A percentile compares a stretch with the other conserved stretches of the same genome.
Evolutionary conservation across 64 coral and sea anemone species (phyloP).

Genomic region (Montipora sp.): DNA sequence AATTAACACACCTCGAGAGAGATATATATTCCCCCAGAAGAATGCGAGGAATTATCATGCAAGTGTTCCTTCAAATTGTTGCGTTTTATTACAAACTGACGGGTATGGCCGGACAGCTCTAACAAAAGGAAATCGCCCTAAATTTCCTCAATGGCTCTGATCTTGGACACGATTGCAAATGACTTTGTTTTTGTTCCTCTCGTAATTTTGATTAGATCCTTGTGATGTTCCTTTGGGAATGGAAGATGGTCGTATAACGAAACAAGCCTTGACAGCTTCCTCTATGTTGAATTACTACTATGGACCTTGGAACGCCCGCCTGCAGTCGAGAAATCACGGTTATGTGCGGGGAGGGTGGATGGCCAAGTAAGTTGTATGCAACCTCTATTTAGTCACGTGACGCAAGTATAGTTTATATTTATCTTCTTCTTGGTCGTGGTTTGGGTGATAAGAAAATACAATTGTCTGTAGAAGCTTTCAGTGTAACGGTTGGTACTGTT

Average conservation of each 20-base stretch:
- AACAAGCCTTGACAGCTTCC: constrained; percentile 60
- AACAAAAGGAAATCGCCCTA: too few relatives aligned
- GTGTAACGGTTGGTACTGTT: too few relatives aligned
- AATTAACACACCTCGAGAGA: too few relatives aligned
- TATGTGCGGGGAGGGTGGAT: constrained; percentile 47
- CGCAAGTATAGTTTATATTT: neutral
- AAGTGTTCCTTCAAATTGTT: too few relatives aligned
- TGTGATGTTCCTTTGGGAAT: constrained; percentile 63
- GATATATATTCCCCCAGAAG: too few relatives aligned
- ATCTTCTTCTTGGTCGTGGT: neutral
- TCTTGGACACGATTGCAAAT: neutral
- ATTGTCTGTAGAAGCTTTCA: too few relatives aligned
- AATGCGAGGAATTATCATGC: too few relatives aligned
- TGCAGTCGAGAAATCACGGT: constrained; percentile 53
- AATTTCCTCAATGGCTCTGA: too few relatives aligned
- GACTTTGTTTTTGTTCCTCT: neutral
- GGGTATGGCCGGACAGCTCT: too few relatives aligned
- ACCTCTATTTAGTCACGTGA: neutral
- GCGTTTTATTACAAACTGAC: too few relatives aligned
- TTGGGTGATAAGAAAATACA: too few relatives aligned
- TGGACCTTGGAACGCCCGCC: constrained; percentile 63
- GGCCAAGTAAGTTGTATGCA: constrained; percentile 11
- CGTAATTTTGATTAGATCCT: constrained; percentile 37
- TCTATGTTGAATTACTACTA: constrained; percentile 65
- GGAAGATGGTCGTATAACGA: constrained; percentile 58